phyloP scores from a whole-genome alignment of 2,888 invertebrate genomes.

The Drosophila emarginata region DNA sequence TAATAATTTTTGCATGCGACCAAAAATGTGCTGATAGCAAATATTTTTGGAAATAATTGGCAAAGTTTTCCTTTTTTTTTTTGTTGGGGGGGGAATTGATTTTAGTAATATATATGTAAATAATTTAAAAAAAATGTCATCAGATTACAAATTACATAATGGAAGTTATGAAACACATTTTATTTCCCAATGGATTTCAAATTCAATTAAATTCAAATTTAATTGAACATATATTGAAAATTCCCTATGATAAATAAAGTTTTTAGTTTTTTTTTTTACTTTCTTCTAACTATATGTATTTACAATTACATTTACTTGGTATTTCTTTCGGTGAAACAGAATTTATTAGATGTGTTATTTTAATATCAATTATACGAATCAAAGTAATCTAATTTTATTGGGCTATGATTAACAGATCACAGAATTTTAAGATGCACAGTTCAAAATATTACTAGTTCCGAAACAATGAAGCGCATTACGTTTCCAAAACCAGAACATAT shows the following conservation, averaged over 20 bases:
- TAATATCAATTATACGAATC: too few species aligned
- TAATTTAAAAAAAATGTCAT: not conserved
- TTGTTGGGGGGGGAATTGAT: not conserved
- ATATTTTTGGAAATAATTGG: conserved; percentile 21
- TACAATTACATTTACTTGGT: too few species aligned
- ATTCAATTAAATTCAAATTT: not conserved
- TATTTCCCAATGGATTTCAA: not conserved
- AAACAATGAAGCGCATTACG: too few species aligned
- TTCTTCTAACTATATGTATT: too few species aligned
- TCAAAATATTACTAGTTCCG: too few species aligned
- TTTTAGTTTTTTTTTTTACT: not conserved
- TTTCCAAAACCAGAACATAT: too few species aligned
- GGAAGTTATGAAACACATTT: not conserved
- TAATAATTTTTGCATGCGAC: conserved; percentile 36
- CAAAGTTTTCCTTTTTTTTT: conserved; percentile 6
- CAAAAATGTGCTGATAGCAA: conserved; percentile 17
- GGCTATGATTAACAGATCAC: too few species aligned
- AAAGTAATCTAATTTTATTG: too few species aligned
- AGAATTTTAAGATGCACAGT: too few species aligned
- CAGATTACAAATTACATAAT: not conserved
- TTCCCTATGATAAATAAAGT: too few species aligned
- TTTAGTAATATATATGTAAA: not conserved
- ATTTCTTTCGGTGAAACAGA: too few species aligned
- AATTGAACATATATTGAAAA: not conserved
- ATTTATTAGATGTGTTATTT: too few species aligned